phyloP scores from a whole-genome alignment of 1,140 invertebrate species.

The Orchestia grillus region DNA sequence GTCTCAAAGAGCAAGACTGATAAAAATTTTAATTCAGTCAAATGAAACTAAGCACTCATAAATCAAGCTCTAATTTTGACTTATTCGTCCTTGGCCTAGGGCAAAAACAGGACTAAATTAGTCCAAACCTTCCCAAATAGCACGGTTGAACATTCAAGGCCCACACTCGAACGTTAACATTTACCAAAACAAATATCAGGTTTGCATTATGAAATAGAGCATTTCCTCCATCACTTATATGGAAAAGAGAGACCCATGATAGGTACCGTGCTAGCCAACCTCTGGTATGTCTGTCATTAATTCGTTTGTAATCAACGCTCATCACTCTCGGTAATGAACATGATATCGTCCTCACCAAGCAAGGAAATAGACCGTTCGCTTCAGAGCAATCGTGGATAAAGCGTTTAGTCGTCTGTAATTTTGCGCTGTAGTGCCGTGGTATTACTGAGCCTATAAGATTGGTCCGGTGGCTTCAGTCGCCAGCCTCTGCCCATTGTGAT shows the following conservation, averaged over 20 bases:
- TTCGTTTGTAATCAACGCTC: slow-evolving; percentile 42
- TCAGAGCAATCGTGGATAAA: slow-evolving; percentile 41
- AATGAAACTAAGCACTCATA: slow-evolving; percentile 18
- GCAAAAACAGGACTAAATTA: slow-evolving; percentile 12
- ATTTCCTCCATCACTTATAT: slow-evolving; percentile 49
- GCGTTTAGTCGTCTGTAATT: slow-evolving; percentile 52
- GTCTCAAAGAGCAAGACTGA: not conserved
- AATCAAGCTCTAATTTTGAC: slow-evolving; percentile 15
- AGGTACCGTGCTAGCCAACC: slow-evolving; percentile 8
- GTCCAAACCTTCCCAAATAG: slow-evolving; percentile 17
- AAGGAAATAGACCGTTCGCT: slow-evolving; percentile 14
- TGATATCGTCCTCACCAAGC: slow-evolving; percentile 37
- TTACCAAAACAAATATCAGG: slow-evolving; percentile 55
- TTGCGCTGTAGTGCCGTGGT: slow-evolving; percentile 37
- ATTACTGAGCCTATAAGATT: slow-evolving; percentile 52
- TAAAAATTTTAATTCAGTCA: not conserved
- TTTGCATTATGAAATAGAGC: slow-evolving; percentile 54
- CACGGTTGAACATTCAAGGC: slow-evolving; percentile 4
- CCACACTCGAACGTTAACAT: slow-evolving; percentile 6
- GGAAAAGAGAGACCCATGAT: slow-evolving; percentile 28
- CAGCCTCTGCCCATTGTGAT: slow-evolving; percentile 31
- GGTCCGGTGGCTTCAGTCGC: slow-evolving; percentile 34
- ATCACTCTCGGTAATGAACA: slow-evolving; percentile 41
- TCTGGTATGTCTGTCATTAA: slow-evolving; percentile 50
- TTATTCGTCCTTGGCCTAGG: not conserved